Evolutionary conservation across 2,113 vertebrate species (phyloP).

Genomic region (Marmota monax): DNA sequence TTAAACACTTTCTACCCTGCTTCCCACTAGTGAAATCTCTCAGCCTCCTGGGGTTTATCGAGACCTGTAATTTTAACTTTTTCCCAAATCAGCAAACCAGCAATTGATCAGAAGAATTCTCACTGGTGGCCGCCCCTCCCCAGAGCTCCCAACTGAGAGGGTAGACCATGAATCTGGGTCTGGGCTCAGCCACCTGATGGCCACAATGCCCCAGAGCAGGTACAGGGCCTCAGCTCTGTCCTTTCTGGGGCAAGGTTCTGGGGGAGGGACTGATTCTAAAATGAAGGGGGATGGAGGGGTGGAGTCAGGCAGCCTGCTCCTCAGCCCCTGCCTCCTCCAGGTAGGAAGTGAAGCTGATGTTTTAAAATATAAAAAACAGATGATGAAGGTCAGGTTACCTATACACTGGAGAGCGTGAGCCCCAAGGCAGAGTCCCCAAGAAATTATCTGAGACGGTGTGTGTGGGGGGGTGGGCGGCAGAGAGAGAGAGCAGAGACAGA

Average conservation of each 20-base stretch:
- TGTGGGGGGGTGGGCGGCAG: not conserved
- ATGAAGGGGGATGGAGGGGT: not conserved
- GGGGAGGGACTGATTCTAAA: not conserved
- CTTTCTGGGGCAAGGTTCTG: not conserved
- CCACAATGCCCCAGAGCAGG: not conserved
- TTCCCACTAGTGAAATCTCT: slow-evolving; percentile 40
- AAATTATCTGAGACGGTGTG: slow-evolving; percentile 57
- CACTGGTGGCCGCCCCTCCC: fast-evolving
- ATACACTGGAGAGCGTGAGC: slow-evolving; percentile 53
- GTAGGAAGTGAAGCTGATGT: slow-evolving; percentile 74
- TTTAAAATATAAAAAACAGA: slow-evolving; percentile 82
- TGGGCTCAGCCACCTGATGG: not conserved
- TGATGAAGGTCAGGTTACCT: slow-evolving; percentile 78
- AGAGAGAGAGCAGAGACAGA: not conserved
- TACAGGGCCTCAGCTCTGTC: not conserved
- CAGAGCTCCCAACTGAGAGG: not conserved
- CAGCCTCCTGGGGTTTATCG: slow-evolving; percentile 12
- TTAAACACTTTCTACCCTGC: not conserved
- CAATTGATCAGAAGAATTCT: not conserved
- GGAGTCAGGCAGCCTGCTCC: not conserved
- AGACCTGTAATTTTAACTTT: slow-evolving; percentile 40
- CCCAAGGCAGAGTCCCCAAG: slow-evolving; percentile 70
- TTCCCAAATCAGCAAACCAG: slow-evolving; percentile 17
- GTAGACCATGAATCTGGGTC: not conserved
- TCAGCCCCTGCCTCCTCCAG: slow-evolving; percentile 66